A percentile compares a stretch with the other conserved stretches of the same genome.
Evolutionary conservation across 2,888 invertebrate genomes (phyloP).

Genomic region (Microchrysa polita): DNA sequence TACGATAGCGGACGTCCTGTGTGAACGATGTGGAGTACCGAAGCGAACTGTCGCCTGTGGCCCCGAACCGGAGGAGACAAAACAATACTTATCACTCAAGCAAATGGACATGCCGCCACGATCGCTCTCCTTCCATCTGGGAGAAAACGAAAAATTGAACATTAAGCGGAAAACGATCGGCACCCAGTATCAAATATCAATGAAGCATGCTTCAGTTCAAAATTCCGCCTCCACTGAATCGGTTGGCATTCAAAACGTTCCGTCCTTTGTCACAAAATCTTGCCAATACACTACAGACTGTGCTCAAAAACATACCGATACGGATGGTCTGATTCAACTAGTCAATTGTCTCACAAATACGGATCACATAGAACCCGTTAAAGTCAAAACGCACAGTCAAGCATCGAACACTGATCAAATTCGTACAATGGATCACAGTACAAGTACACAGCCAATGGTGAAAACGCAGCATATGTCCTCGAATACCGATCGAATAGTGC

Average conservation of each 20-base stretch:
- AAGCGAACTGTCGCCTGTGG: conserved; percentile 71
- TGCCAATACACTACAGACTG: conserved; percentile 56
- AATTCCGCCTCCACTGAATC: conserved; percentile 52
- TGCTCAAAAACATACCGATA: conserved; percentile 62
- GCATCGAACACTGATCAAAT: conserved; percentile 55
- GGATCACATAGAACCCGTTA: conserved; percentile 52
- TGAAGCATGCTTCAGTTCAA: conserved; percentile 40
- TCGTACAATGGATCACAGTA: conserved; percentile 53
- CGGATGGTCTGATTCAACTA: conserved; percentile 59
- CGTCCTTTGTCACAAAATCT: conserved; percentile 54
- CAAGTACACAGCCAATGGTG: conserved; percentile 56
- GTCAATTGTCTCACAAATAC: conserved; percentile 55
- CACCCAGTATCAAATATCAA: conserved; percentile 56
- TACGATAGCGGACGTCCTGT: conserved; percentile 65
- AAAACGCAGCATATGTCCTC: conserved; percentile 56
- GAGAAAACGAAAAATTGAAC: conserved; percentile 66
- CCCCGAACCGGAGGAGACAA: conserved; percentile 56
- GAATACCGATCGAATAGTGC: conserved; percentile 61
- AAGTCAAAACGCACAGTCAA: conserved; percentile 50
- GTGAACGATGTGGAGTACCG: conserved; percentile 66
- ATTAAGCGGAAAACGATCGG: conserved; percentile 59
- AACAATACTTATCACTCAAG: conserved; percentile 62
- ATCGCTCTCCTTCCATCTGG: conserved; percentile 71
- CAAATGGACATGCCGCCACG: conserved; percentile 65
- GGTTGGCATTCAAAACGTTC: conserved; percentile 56